Evolutionary conservation across 2,888 invertebrate species (phyloP).

Genomic region (Stramonita haemastoma): DNA sequence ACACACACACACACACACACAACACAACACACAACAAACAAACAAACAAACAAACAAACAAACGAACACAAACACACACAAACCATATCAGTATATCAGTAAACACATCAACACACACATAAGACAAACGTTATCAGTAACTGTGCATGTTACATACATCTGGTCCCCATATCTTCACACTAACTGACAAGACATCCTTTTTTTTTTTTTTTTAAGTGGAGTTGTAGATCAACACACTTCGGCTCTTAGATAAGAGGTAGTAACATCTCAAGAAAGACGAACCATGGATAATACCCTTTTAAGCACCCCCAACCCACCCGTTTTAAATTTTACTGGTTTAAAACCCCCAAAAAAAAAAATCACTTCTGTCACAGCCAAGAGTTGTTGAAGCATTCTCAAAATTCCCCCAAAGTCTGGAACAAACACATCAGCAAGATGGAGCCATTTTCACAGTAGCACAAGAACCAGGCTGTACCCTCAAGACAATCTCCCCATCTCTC

Average conservation of each 20-base stretch:
- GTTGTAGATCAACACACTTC: background rate
- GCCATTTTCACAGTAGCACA: background rate
- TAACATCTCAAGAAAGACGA: background rate
- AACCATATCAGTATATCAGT: too few relatives aligned
- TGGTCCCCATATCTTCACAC: too few relatives aligned
- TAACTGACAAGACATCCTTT: too few relatives aligned
- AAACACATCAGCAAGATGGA: conserved; percentile 29
- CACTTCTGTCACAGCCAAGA: background rate
- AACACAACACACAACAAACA: too few relatives aligned
- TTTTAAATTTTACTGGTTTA: background rate
- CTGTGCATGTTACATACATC: too few relatives aligned
- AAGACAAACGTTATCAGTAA: too few relatives aligned
- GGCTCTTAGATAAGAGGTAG: background rate
- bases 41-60: background rate
- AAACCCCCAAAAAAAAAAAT: too few relatives aligned
- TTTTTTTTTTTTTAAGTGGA: too few relatives aligned
- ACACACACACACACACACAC: too few relatives aligned
- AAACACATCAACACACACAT: too few relatives aligned
- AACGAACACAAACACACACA: conserved; percentile 12
- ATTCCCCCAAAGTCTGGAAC: background rate
- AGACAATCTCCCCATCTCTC: conserved; percentile 20
- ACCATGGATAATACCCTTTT: background rate
- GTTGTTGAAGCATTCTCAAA: background rate
- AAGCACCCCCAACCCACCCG: background rate
- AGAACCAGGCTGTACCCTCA: background rate